Evolutionary conservation across 2,888 invertebrate species (phyloP).

Genomic region (Plebejus anna): DNA sequence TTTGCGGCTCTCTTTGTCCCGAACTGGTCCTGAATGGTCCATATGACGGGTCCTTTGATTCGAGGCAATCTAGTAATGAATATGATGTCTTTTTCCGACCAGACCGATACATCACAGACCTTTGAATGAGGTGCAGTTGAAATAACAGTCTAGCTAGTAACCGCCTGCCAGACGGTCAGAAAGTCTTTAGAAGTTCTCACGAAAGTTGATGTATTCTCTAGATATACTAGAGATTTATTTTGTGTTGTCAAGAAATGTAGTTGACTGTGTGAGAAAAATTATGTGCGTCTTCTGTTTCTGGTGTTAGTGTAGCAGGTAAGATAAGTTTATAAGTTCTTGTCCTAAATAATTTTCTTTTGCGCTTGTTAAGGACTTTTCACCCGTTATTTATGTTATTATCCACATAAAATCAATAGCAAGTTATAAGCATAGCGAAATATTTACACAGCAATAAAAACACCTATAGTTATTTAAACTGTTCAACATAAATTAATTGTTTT

Average conservation of each 20-base stretch:
- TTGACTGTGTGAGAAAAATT: conserved; percentile 30
- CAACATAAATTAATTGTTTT: too few relatives aligned
- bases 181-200: conserved; percentile 42
- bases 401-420: background rate
- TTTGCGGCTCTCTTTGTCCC: conserved; percentile 72
- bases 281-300: background rate
- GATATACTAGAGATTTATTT: background rate
- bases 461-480: too few relatives aligned
- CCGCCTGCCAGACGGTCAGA: conserved; percentile 40
- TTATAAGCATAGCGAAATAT: too few relatives aligned
- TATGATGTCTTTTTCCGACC: conserved; percentile 51
- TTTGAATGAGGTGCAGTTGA: conserved; percentile 59
- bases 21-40: conserved; percentile 67
- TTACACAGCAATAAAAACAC: too few relatives aligned
- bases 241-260: conserved; percentile 28
- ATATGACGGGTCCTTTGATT: conserved; percentile 72
- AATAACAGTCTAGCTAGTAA: conserved; percentile 57
- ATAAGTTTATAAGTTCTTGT: background rate
- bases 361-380: too few relatives aligned
- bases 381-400: too few relatives aligned
- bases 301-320: conserved; percentile 26
- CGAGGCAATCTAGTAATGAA: conserved; percentile 51
- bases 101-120: conserved; percentile 60
- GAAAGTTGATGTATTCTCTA: background rate
- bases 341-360: too few relatives aligned